Conservation (phyloP, 2,888 invertebrate genomes). For the Lobophora halterata region DNA sequence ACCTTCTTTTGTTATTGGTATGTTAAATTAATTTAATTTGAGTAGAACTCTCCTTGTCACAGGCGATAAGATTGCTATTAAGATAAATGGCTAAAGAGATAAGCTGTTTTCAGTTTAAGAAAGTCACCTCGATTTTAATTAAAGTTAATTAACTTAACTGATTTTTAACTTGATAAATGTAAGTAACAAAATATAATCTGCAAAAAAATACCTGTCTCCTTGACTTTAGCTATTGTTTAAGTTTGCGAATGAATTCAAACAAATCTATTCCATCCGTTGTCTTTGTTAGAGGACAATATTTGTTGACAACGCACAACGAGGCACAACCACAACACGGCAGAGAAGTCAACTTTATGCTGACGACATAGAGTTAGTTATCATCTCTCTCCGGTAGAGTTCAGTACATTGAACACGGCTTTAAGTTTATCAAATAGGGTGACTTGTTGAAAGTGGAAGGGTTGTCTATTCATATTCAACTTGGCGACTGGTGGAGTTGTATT, state of each 20-base stretch:
- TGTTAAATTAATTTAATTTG: too few species aligned
- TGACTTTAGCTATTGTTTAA: slow-evolving; percentile 25
- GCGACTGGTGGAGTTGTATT: too few species aligned
- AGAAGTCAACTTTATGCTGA: slow-evolving; percentile 5
- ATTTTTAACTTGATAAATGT: not conserved
- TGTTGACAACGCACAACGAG: slow-evolving; percentile 10
- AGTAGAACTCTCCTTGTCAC: not conserved
- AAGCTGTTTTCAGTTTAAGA: not conserved
- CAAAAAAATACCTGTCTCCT: too few species aligned
- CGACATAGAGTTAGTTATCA: not conserved
- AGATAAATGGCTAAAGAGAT: slow-evolving; percentile 3
- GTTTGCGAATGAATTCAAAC: slow-evolving; percentile 18
- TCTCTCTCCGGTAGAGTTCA: too few species aligned
- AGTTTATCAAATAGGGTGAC: too few species aligned
- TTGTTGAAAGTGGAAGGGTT: too few species aligned
- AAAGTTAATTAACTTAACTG: not conserved
- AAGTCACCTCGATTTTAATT: slow-evolving; percentile 1
- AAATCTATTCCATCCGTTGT: slow-evolving; percentile 25
- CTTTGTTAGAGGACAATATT: slow-evolving; percentile 27
- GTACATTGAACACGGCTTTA: too few species aligned
- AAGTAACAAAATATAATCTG: too few species aligned
- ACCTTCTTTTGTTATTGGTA: too few species aligned
- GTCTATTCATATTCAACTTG: too few species aligned
- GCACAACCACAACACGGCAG: not conserved
- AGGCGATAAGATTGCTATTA: slow-evolving; percentile 5